Percentiles rank a stretch among this genome's conserved stretches.
These are phyloP conservation scores for Scaptomyza parva DNA, from an alignment of 2,888 invertebrate genomes.

Conservation along the genomic window DNA sequence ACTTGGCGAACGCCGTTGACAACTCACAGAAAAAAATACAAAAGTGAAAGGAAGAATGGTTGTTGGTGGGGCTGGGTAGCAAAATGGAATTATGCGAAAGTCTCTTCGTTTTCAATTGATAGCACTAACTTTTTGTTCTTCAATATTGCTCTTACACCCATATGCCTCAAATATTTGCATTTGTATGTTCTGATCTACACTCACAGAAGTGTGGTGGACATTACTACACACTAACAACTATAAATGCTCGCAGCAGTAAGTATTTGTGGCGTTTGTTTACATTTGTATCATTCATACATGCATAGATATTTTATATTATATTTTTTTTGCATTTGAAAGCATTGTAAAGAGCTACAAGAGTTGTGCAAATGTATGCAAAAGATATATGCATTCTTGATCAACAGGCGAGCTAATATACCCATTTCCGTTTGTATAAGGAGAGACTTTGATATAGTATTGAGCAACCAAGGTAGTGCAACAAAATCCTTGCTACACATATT, in stretches of 20 bases:
- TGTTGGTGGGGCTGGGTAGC: not conserved
- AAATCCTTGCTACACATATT: not conserved
- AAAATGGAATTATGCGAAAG: slow-evolving; percentile 8
- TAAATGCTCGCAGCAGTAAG: slow-evolving; percentile 42
- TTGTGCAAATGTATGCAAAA: too few relatives aligned
- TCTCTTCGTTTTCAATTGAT: slow-evolving; percentile 72
- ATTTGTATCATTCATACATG: slow-evolving; percentile 50
- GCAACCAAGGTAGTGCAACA: not conserved
- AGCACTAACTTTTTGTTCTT: slow-evolving; percentile 4
- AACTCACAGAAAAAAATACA: slow-evolving; percentile 25
- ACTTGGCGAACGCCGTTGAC: slow-evolving; percentile 71
- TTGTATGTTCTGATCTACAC: not conserved
- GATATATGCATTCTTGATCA: too few relatives aligned
- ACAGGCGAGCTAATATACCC: too few relatives aligned
- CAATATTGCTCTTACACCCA: slow-evolving; percentile 41
- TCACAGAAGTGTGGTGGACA: slow-evolving; percentile 8
- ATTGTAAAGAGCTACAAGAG: not conserved
- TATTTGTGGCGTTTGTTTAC: slow-evolving; percentile 73
- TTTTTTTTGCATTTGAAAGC: slow-evolving; percentile 3
- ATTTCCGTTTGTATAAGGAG: too few relatives aligned
- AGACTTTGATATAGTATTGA: too few relatives aligned
- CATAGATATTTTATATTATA: slow-evolving; percentile 14
- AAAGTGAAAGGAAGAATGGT: not conserved
- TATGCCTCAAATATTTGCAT: slow-evolving; percentile 5
- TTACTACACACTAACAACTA: not conserved